phyloP scores from a whole-genome alignment of 2,113 vertebrate species.

The Thunnus thynnus region DNA sequence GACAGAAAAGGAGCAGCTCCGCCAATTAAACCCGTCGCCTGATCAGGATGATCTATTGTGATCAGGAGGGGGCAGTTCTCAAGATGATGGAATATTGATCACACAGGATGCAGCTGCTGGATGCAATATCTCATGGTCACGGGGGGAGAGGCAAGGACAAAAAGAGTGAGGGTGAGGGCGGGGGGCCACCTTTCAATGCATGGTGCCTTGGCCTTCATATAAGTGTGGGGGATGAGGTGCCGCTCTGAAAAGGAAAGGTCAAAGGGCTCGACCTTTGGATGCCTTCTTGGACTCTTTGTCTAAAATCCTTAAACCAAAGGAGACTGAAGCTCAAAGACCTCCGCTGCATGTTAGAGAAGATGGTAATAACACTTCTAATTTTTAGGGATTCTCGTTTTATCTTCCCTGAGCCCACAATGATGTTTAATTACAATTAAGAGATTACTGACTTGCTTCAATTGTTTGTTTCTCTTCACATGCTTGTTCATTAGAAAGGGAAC shows the following conservation, averaged over 20 bases:
- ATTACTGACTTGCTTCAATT: not conserved
- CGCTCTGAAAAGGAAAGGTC: conserved; percentile 64
- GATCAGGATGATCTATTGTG: conserved; percentile 51
- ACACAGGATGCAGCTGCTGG: conserved; percentile 69
- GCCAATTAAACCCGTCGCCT: conserved; percentile 43
- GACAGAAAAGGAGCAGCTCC: conserved; percentile 1
- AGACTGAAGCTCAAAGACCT: conserved; percentile 7
- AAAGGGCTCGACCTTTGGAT: conserved; percentile 68
- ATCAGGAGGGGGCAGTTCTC: not conserved
- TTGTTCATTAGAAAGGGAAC: not conserved
- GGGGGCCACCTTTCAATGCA: conserved; percentile 42
- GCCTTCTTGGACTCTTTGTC: conserved; percentile 72
- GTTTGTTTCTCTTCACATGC: conserved; percentile 11
- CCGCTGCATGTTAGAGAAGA: not conserved
- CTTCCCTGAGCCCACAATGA: not conserved
- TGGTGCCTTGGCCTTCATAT: conserved; percentile 67
- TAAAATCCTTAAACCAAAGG: conserved; percentile 34
- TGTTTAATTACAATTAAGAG: not conserved
- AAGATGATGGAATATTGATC: conserved; percentile 67
- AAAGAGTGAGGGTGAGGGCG: conserved; percentile 41
- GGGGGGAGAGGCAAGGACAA: conserved; percentile 55
- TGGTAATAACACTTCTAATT: not conserved
- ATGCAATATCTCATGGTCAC: conserved; percentile 66
- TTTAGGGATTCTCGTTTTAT: not conserved
- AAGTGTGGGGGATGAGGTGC: conserved; percentile 60